phyloP scores from a whole-genome alignment of 2,113 vertebrate genomes.

The Tachycineta bicolor region DNA sequence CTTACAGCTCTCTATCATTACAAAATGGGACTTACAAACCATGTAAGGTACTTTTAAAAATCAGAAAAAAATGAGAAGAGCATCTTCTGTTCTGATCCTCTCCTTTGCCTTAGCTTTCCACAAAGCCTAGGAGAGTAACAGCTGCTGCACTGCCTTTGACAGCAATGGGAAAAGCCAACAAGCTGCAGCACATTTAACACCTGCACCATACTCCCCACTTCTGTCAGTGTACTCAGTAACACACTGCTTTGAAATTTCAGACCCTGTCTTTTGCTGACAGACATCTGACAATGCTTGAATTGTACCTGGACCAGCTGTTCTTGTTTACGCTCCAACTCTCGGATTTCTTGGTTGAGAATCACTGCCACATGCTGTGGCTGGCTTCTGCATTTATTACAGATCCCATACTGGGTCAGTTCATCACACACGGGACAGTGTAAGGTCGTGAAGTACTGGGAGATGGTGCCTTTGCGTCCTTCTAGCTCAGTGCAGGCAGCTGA shows the following conservation, averaged over 20 bases:
- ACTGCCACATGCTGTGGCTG: constrained; percentile 90
- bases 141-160: neutral
- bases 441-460: constrained; percentile 97
- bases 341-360: constrained; percentile 89
- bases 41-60: neutral
- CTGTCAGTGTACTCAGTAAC: neutral
- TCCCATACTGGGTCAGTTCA: constrained; percentile 91
- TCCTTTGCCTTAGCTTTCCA: neutral
- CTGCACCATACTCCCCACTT: fast-evolving
- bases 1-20: neutral
- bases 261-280: neutral
- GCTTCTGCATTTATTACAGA: constrained; percentile 87
- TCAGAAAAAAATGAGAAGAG: neutral
- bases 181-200: neutral
- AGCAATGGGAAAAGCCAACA: neutral
- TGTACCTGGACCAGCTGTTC: constrained; percentile 91
- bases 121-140: neutral
- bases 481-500: constrained; percentile 74
- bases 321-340: constrained; percentile 87
- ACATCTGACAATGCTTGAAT: neutral
- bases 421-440: constrained; percentile 96
- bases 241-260: neutral
- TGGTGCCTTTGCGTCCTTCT: constrained; percentile 89
- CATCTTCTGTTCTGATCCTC: neutral
- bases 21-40: neutral